These are phyloP conservation scores for Smittia sp. DNA, from an alignment of 2,888 invertebrate genomes.

Conservation along the genomic window DNA sequence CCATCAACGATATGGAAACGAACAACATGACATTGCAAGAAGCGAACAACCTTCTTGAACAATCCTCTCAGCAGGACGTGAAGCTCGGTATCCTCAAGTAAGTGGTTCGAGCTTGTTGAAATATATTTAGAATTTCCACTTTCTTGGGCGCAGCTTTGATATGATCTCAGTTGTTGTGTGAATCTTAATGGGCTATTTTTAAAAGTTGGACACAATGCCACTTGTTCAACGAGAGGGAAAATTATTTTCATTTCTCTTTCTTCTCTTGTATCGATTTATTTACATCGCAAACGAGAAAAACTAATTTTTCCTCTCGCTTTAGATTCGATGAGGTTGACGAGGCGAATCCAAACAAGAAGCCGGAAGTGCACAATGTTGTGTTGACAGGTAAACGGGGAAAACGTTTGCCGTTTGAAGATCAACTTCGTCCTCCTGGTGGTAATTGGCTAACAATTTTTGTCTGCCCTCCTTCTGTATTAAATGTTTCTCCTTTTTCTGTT, in stretches of 20 bases:
- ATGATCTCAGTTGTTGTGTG: neutral
- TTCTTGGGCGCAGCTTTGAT: slow-evolving; percentile 7
- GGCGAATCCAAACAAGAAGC: slow-evolving; percentile 34
- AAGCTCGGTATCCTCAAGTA: slow-evolving; percentile 33
- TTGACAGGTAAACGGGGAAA: slow-evolving; percentile 29
- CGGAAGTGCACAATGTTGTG: slow-evolving; percentile 21
- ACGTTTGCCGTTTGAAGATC: slow-evolving; percentile 25
- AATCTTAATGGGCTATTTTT: slow-evolving; percentile 36
- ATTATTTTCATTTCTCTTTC: neutral
- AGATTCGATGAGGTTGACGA: slow-evolving; percentile 41
- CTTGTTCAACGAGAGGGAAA: slow-evolving; percentile 29
- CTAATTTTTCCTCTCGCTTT: slow-evolving; percentile 6
- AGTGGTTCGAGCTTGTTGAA: neutral
- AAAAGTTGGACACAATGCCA: slow-evolving; percentile 38
- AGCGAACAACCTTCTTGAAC: slow-evolving; percentile 37
- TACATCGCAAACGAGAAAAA: neutral
- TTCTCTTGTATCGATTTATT: neutral
- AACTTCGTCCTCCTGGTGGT: slow-evolving; percentile 34
- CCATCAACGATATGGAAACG: slow-evolving; percentile 28
- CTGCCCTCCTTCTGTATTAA: too few relatives aligned
- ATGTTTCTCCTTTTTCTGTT: slow-evolving; percentile 25
- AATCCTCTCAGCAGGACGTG: slow-evolving; percentile 32
- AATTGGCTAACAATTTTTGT: slow-evolving; percentile 18
- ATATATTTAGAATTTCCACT: neutral
- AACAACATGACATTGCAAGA: slow-evolving; percentile 36